Conservation (phyloP, 2,888 invertebrate species). For the Perizoma flavofasciatum region DNA sequence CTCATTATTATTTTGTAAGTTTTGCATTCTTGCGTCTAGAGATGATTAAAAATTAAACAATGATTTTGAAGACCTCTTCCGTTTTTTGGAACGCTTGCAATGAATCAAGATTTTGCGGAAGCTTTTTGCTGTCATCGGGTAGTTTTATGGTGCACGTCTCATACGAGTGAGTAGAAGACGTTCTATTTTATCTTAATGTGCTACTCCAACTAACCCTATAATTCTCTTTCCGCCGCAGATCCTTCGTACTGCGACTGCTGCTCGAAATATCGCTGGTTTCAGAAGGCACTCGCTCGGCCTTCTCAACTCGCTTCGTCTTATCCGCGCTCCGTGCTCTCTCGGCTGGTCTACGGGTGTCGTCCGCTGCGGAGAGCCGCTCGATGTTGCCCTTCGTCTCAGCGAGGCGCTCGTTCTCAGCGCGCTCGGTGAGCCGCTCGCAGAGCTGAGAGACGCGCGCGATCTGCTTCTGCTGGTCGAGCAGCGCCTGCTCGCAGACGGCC, state of each 20-base stretch:
- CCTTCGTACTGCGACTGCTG: conserved; percentile 48
- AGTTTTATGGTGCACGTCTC: no score
- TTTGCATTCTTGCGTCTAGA: conserved; percentile 64
- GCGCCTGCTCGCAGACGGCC: conserved; percentile 58
- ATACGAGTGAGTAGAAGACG: no score
- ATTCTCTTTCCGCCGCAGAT: conserved; percentile 47
- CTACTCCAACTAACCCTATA: conserved; percentile 43
- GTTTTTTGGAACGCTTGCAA: no score
- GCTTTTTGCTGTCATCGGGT: no score
- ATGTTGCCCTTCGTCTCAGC: neutral
- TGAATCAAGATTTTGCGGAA: no score
- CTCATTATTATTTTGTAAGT: conserved; percentile 76
- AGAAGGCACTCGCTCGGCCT: conserved; percentile 17
- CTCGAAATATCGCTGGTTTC: conserved; percentile 56
- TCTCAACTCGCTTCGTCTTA: neutral
- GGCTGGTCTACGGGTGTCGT: no score
- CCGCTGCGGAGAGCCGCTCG: conserved; percentile 4
- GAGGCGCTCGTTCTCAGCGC: conserved; percentile 15
- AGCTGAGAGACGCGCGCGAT: conserved; percentile 64
- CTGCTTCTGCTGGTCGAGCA: conserved; percentile 64
- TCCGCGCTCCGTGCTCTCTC: neutral
- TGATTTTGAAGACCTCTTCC: no score
- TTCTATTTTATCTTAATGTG: neutral
- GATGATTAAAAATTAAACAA: neutral
- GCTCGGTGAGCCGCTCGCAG: conserved; percentile 60